Percentiles rank a stretch among this genome's conserved stretches.
These are phyloP conservation scores for Eumacrocentrus americanus DNA, from an alignment of 2,888 invertebrate genomes.

Conservation along the genomic window DNA sequence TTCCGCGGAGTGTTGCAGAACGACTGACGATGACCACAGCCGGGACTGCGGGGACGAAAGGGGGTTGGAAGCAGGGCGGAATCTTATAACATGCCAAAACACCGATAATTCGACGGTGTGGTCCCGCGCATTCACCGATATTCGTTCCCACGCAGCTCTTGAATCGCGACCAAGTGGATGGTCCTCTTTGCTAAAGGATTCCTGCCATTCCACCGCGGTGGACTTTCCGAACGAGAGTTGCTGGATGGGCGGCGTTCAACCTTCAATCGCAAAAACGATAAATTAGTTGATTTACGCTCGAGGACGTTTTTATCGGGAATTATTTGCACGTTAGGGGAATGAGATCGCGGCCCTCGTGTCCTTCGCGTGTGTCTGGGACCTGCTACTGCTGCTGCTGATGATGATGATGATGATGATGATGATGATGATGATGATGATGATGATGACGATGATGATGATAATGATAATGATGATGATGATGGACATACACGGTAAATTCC, in stretches of 20 bases:
- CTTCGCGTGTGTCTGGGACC: background rate
- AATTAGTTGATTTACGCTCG: constrained; percentile 60
- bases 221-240: constrained; percentile 38
- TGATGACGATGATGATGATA: too few relatives aligned
- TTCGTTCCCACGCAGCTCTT: constrained; percentile 55
- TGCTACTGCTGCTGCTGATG: too few relatives aligned
- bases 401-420: too few relatives aligned
- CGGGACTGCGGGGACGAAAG: constrained; percentile 22
- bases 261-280: constrained; percentile 57
- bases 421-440: too few relatives aligned
- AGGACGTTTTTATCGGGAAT: constrained; percentile 6
- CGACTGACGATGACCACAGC: constrained; percentile 23
- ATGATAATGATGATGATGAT: too few relatives aligned
- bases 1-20: constrained; percentile 51
- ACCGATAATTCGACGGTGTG: constrained; percentile 62
- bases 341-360: background rate
- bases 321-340: background rate
- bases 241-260: constrained; percentile 28
- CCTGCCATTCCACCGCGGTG: constrained; percentile 53
- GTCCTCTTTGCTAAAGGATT: constrained; percentile 44
- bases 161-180: constrained; percentile 12
- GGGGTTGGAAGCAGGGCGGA: constrained; percentile 26
- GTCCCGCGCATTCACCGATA: constrained; percentile 53
- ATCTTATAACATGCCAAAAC: constrained; percentile 60
- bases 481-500: too few relatives aligned